Conservation (phyloP, 2,888 invertebrate genomes). For the Ophion costatus region DNA sequence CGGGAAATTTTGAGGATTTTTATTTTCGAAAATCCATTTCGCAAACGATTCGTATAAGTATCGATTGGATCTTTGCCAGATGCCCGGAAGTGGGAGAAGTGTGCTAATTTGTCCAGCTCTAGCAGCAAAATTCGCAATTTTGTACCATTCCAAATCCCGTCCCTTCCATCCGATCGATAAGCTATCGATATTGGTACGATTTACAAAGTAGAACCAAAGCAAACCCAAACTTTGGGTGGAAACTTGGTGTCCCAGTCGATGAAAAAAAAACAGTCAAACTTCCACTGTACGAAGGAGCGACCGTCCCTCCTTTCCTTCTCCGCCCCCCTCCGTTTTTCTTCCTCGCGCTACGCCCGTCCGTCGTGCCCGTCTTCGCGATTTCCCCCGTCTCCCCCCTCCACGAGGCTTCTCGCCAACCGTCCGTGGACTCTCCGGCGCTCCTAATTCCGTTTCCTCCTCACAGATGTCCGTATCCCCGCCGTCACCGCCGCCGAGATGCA, state of each 20-base stretch:
- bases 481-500: neutral
- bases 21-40: no score
- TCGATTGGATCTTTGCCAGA: no score
- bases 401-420: neutral
- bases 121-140: no score
- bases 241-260: neutral
- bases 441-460: slow-evolving; percentile 16
- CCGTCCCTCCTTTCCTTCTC: neutral
- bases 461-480: neutral
- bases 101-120: no score
- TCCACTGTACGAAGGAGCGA: neutral
- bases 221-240: no score
- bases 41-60: no score
- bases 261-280: neutral
- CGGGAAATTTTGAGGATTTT: no score
- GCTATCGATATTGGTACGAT: no score
- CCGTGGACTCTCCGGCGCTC: slow-evolving; percentile 2
- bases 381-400: slow-evolving; percentile 60
- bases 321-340: slow-evolving; percentile 19
- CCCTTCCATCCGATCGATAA: no score
- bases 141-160: no score
- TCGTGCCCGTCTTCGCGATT: slow-evolving; percentile 68
- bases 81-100: no score
- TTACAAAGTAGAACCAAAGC: no score
- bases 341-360: slow-evolving; percentile 58